phyloP scores from a whole-genome alignment of 2,113 vertebrate species.

The Chlorodrepanis virens region DNA sequence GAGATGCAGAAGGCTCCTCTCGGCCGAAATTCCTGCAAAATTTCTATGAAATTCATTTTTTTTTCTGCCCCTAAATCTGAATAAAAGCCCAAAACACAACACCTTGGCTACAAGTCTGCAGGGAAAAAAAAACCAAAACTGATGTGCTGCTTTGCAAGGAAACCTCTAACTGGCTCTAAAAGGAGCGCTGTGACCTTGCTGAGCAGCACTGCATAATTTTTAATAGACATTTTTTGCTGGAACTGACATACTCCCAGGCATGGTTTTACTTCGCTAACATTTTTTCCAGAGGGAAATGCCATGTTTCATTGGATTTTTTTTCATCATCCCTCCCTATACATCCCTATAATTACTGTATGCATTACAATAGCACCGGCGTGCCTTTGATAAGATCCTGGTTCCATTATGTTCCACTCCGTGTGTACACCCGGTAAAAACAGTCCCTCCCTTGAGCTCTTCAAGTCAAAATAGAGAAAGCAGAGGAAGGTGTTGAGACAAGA shows the following conservation, averaged over 20 bases:
- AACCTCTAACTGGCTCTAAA: conserved; percentile 13
- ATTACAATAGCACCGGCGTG: conserved; percentile 23
- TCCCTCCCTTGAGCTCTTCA: conserved; percentile 45
- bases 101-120: neutral
- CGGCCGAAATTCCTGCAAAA: neutral
- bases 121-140: neutral
- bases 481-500: conserved; percentile 45
- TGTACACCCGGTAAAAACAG: neutral
- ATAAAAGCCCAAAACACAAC: neutral
- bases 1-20: neutral
- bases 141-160: neutral
- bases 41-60: neutral
- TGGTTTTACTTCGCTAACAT: neutral
- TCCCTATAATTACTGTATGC: conserved; percentile 40
- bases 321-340: neutral
- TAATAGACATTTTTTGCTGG: conserved; percentile 54
- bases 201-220: conserved; percentile 41
- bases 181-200: conserved; percentile 40
- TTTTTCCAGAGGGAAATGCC: conserved; percentile 52
- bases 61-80: neutral
- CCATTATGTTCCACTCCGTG: neutral
- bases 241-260: conserved; percentile 32
- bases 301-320: neutral
- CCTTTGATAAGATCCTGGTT: conserved; percentile 5
- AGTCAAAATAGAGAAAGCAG: conserved; percentile 47